Evolutionary conservation across 1,140 invertebrate species (phyloP).

Genomic region (Elymnias hypermnestra): DNA sequence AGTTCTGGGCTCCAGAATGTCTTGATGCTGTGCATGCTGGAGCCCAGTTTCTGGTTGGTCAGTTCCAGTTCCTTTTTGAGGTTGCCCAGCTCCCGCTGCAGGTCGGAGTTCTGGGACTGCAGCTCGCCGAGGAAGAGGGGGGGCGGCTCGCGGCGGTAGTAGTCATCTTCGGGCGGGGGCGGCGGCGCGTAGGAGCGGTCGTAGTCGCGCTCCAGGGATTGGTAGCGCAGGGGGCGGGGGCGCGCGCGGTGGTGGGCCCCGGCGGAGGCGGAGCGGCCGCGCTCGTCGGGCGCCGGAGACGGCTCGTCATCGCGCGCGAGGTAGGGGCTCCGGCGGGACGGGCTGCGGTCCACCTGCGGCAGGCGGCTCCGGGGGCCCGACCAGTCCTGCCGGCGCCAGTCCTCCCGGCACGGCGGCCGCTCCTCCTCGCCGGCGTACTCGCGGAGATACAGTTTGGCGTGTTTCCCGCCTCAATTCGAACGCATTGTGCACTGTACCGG

Average conservation of each 20-base stretch:
- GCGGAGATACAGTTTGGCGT: constrained; percentile 71
- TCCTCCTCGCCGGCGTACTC: constrained; percentile 65
- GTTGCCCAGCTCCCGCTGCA: constrained; percentile 96
- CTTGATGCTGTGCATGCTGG: constrained; percentile 99
- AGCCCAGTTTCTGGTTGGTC: constrained; percentile 98
- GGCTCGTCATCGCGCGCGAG: constrained; percentile 83
- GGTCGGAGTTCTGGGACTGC: constrained; percentile 95
- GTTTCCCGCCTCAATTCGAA: constrained; percentile 61
- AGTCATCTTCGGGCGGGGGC: constrained; percentile 62
- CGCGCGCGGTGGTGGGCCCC: constrained; percentile 63
- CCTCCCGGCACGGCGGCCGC: constrained; percentile 67
- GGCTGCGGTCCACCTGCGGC: constrained; percentile 90
- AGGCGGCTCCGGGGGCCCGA: constrained; percentile 74
- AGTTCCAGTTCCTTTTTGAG: constrained; percentile 97
- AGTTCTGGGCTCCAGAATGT: constrained; percentile 99
- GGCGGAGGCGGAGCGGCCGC: constrained; percentile 72
- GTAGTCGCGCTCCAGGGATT: constrained; percentile 65
- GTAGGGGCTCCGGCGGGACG: constrained; percentile 83
- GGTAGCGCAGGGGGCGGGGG: constrained; percentile 59
- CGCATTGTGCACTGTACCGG: constrained; percentile 64
- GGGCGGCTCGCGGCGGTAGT: constrained; percentile 59
- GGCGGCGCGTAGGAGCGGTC: constrained; percentile 65
- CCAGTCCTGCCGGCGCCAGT: constrained; percentile 66
- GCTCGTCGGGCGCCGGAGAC: constrained; percentile 80
- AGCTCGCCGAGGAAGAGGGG: constrained; percentile 90